A percentile compares a stretch with the other conserved stretches of the same genome.
These are phyloP conservation scores for Drosophila ercepeae DNA, from an alignment of 1,140 invertebrate species.

Conservation along the genomic window DNA sequence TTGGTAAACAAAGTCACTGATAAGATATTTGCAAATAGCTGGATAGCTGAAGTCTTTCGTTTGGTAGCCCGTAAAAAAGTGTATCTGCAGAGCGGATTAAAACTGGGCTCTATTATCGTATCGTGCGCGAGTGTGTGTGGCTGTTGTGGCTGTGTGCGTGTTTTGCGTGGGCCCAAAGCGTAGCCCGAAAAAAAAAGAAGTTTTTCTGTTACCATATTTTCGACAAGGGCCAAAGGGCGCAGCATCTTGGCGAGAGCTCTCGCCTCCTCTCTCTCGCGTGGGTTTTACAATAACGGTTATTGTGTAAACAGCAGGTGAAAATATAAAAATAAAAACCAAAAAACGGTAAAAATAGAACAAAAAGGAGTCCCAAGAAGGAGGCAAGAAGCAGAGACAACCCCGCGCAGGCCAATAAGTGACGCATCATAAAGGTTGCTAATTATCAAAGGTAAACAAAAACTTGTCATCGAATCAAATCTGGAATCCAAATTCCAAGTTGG, in stretches of 20 bases:
- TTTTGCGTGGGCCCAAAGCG: slow-evolving; percentile 27
- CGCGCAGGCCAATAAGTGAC: slow-evolving; percentile 37
- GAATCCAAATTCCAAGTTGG: too few relatives aligned
- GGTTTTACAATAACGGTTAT: slow-evolving; percentile 27
- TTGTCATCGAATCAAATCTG: not conserved
- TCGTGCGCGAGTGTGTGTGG: slow-evolving; percentile 8
- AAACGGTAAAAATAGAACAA: slow-evolving; percentile 3
- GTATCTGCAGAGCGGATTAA: slow-evolving; percentile 12
- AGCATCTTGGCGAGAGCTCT: slow-evolving; percentile 26
- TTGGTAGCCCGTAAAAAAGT: not conserved
- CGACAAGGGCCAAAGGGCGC: slow-evolving; percentile 34
- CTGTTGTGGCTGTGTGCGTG: not conserved
- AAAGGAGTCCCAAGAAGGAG: slow-evolving; percentile 14
- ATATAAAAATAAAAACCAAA: slow-evolving; percentile 9
- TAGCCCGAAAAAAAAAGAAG: slow-evolving; percentile 32
- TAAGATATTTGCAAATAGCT: slow-evolving; percentile 21
- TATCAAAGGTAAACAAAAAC: slow-evolving; percentile 52
- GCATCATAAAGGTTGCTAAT: slow-evolving; percentile 52
- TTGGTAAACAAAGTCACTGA: slow-evolving; percentile 44
- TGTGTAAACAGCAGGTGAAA: slow-evolving; percentile 47
- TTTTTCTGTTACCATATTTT: slow-evolving; percentile 46
- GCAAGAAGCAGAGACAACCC: slow-evolving; percentile 22
- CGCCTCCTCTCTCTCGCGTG: not conserved
- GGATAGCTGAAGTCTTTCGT: slow-evolving; percentile 1
- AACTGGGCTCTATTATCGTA: slow-evolving; percentile 20